Conservation (phyloP, 2,797 vertebrate genomes). For the Spea hammondii region DNA sequence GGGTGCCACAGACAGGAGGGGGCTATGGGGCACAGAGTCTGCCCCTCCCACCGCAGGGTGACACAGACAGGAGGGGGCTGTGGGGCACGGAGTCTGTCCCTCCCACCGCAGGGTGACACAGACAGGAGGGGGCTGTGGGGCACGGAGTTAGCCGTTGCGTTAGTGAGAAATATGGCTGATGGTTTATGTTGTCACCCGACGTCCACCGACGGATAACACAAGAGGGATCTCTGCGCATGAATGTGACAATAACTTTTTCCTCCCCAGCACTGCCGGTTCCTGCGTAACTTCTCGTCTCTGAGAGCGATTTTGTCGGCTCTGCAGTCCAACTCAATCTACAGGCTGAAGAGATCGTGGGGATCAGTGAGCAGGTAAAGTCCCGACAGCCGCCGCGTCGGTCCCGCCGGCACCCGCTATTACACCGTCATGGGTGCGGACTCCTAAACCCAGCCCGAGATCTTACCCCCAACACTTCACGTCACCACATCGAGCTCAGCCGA, state of each 20-base stretch:
- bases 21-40: slow-evolving; percentile 6
- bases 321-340: slow-evolving; percentile 78
- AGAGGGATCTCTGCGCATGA: neutral
- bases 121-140: slow-evolving; percentile 15
- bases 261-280: slow-evolving; percentile 69
- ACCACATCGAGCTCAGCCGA: no score
- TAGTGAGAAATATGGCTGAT: no score
- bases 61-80: slow-evolving; percentile 24
- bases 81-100: slow-evolving; percentile 19
- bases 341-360: slow-evolving; percentile 80
- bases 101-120: slow-evolving; percentile 7
- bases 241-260: neutral
- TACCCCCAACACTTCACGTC: no score
- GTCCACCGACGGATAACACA: slow-evolving; percentile 4
- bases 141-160: neutral
- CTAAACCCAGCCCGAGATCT: no score
- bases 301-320: slow-evolving; percentile 80
- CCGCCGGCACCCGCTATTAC: no score
- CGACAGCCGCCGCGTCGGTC: neutral
- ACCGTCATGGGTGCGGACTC: no score
- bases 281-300: slow-evolving; percentile 83
- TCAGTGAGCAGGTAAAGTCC: slow-evolving; percentile 59
- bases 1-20: slow-evolving; percentile 17
- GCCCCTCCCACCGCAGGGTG: slow-evolving; percentile 11
- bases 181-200: no score